Conservation (phyloP, 2,888 invertebrate species). For the Boloria euphrosyne region DNA sequence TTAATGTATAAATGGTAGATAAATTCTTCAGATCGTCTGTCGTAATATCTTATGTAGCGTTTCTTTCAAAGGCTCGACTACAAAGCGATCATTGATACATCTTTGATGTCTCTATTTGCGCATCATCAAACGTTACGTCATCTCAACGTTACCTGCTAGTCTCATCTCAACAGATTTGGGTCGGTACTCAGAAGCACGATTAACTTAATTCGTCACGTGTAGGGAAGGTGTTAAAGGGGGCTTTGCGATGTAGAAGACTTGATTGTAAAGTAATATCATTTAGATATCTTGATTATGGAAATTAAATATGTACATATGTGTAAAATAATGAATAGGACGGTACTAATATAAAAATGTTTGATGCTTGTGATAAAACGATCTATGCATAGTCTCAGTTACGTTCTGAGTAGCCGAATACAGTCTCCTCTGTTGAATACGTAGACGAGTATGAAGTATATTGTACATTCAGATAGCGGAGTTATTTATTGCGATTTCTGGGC, state of each 20-base stretch:
- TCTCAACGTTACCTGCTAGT: neutral
- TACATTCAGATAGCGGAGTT: slow-evolving; percentile 18
- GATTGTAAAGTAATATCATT: neutral
- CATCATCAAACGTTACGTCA: slow-evolving; percentile 6
- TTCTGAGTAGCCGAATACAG: too few species aligned
- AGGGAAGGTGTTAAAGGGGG: neutral
- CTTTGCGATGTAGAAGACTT: neutral
- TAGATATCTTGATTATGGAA: too few species aligned
- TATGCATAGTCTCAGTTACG: too few species aligned
- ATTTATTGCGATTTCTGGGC: slow-evolving; percentile 24
- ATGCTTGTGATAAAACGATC: too few species aligned
- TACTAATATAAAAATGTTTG: too few species aligned
- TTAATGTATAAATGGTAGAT: neutral
- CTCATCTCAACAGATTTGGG: slow-evolving; percentile 8
- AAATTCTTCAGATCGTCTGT: slow-evolving; percentile 9
- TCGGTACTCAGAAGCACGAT: slow-evolving; percentile 1
- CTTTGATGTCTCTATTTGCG: slow-evolving; percentile 17
- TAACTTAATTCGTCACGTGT: neutral
- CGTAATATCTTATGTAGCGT: slow-evolving; percentile 5
- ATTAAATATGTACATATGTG: too few species aligned
- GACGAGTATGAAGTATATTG: neutral
- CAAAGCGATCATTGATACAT: slow-evolving; percentile 17
- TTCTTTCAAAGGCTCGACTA: slow-evolving; percentile 11
- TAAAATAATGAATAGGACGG: too few species aligned
- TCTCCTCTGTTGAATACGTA: too few species aligned